Base-by-base conservation (phyloP, 2,888 invertebrate genomes). In the Stegophylla sp. region DNA sequence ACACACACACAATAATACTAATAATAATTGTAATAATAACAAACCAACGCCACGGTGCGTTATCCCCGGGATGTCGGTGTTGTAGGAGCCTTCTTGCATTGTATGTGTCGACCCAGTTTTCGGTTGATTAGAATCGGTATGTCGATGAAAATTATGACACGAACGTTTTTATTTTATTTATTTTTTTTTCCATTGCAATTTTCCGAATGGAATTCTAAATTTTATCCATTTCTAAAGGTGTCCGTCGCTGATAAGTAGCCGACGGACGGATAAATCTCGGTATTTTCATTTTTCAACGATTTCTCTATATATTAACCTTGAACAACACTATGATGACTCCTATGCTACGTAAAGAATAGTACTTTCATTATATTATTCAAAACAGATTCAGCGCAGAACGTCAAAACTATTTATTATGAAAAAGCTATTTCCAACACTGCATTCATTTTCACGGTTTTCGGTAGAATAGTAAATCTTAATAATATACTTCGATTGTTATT, bases 91-190 rank as follows among this genome's bases (percentile, higher is more conserved):
- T 23, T 51, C 41, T n/a, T 45, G 23, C 13, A 28, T 23, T 48
- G 26, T 69, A 69, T 61, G 23, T 69, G 61, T 59, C 61, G 71
- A 71, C 79, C 71, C 61, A 71, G 79, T 79, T 79, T 61, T 79
- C 79, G 79, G 79, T 79, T 79, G 79, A 79, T 79, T 79, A 79
- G 79, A 79, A 79, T 79, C 69, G 79, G 79, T 69, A 71, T 61
- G 69, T 67, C 77, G 69, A 67, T 48, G 17, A 48, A 79, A 79
- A 79, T 79, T 61, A 77, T 69, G 56, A 59, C 69, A 34, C 26
- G 23, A 45, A 69, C 59, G 45, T 48, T 5, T 77, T 15, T 28
- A 34, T 41, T 23, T 34, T 66, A 45, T 77, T 41, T 23, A 28
- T 66, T 45, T 77, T 69, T 20, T 66, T 51, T 56, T 56, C 20